Percentiles rank a stretch among this genome's conserved stretches.
Conservation (phyloP, 1,140 invertebrate genomes). For the Samia ricini region DNA sequence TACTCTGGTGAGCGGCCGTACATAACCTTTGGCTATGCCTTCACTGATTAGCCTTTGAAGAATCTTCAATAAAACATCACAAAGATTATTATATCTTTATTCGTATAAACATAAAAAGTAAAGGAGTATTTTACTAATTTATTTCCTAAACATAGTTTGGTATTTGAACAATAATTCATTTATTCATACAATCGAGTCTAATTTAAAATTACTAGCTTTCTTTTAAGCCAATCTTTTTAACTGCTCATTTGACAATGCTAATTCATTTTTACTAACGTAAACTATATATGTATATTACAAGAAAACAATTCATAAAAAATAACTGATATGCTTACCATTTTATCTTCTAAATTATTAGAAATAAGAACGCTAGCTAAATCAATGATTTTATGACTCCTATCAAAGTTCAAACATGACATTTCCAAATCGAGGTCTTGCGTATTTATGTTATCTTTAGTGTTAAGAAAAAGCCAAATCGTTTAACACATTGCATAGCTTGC, state of each 20-base stretch:
- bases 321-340: neutral
- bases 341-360: neutral
- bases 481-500: conserved; percentile 1
- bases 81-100: too few species aligned
- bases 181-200: too few species aligned
- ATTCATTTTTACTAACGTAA: too few species aligned
- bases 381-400: neutral
- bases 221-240: too few species aligned
- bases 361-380: neutral
- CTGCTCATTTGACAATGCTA: too few species aligned
- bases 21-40: neutral
- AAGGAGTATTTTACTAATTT: too few species aligned
- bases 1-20: neutral
- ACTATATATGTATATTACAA: neutral
- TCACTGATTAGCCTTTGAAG: neutral
- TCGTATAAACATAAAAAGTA: too few species aligned
- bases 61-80: too few species aligned
- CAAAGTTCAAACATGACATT: neutral
- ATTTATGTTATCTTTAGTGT: conserved; percentile 1
- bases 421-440: neutral
- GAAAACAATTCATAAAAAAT: neutral
- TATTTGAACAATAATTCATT: too few species aligned
- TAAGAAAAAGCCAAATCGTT: neutral
- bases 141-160: too few species aligned
- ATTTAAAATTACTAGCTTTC: too few species aligned